Base-by-base conservation (phyloP, 2,113 vertebrate species). In the Ceyx margarethae region DNA sequence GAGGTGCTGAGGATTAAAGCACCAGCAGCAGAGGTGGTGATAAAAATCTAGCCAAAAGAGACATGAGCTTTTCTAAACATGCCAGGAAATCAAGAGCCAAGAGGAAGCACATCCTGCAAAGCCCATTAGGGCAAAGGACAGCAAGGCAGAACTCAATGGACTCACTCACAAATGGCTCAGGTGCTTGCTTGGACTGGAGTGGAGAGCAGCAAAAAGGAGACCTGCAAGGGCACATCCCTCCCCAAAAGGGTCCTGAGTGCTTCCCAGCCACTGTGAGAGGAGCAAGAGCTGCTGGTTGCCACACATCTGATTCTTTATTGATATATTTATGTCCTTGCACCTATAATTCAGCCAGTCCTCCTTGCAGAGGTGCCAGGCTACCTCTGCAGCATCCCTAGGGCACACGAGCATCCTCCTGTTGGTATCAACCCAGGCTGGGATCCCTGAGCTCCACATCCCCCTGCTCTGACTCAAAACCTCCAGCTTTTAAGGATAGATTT, bases 81-180 rank as follows among this genome's bases (percentile, higher is more conserved):
- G 25, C 20, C 50, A 64, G 48, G 67, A 87, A 31, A 60, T 33
- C 75, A 50, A 76, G 19, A 68, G 37, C 68, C 40, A 91, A 78
- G 40, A 88, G 76, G 65, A 94, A 93, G 50, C 40, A 80, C 48
- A 85, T 80, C 51, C 76, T 91, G 88, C 74, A 87, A 86, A 95
- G 29, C 9, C 54, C 60, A 54, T 62, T 11, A 89, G 51, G n/a
- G 48, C 53, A 90, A 85, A 78, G 48, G 42, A 90, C 43, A 90
- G 76, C 85, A 77, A 31, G 43, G 54, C 9, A 5, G 51, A 82
- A 85, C 51, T 72, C 76, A 66, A 0, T 1, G 77, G 56, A 82
- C 80, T 2, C 37, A 56, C 60, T 91, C 81, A 93, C n/a, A 88
- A 90, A 91, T 10, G 33, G 37, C 31, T 82, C 40, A 26, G 60